Percentiles rank a stretch among this genome's conserved stretches.
These are phyloP conservation scores for Dreissena polymorpha DNA, from an alignment of 1,140 invertebrate genomes.

Conservation along the genomic window DNA sequence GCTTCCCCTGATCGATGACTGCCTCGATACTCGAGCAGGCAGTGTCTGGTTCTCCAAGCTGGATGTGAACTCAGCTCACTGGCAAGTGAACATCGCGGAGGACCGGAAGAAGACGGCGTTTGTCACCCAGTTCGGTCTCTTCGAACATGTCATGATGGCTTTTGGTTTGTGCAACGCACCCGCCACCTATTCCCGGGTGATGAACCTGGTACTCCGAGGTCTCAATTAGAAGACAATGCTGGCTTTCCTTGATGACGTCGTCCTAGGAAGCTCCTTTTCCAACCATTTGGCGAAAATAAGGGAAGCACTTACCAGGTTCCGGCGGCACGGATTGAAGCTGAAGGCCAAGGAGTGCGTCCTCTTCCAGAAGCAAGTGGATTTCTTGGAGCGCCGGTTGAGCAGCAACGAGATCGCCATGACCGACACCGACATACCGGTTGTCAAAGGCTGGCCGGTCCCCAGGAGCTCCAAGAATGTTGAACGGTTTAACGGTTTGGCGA, in stretches of 20 bases:
- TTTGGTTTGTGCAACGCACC: too few species aligned
- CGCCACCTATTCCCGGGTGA: constrained; percentile 3
- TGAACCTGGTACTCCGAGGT: constrained; percentile 6
- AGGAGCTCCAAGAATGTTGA: constrained; percentile 21
- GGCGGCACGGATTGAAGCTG: constrained; percentile 9
- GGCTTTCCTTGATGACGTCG: constrained; percentile 8
- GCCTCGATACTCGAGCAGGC: too few species aligned
- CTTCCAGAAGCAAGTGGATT: constrained; percentile 42
- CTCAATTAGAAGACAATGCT: neutral
- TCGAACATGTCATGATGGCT: too few species aligned
- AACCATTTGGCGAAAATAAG: constrained; percentile 11
- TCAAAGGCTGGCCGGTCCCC: constrained; percentile 29
- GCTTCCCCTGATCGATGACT: too few species aligned
- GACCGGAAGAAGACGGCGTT: too few species aligned
- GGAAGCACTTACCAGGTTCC: neutral
- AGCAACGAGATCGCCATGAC: constrained; percentile 18
- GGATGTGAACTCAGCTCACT: too few species aligned
- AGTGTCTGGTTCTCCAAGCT: too few species aligned
- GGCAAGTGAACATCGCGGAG: too few species aligned
- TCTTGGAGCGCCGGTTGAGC: constrained; percentile 31
- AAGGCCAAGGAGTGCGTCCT: constrained; percentile 43
- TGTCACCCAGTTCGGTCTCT: too few species aligned
- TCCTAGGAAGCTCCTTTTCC: neutral
- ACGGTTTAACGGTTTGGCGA: constrained; percentile 27
- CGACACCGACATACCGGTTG: neutral